phyloP scores from a whole-genome alignment of 2,888 invertebrate genomes.

The Glyphotaelius pellucidus region DNA sequence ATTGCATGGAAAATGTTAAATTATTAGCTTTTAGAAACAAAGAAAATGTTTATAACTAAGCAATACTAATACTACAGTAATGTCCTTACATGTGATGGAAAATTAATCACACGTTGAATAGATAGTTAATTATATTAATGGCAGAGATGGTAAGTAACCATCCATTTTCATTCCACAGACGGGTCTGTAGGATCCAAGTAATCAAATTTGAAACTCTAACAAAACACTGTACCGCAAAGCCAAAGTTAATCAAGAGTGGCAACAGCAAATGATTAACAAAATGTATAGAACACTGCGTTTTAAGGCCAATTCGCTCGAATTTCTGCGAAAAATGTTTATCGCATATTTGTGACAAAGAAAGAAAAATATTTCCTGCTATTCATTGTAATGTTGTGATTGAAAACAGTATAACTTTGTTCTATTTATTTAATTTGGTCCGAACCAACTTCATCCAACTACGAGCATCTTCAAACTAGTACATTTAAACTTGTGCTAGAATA shows the following conservation, averaged over 20 bases:
- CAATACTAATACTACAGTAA: not conserved
- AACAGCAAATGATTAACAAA: not conserved
- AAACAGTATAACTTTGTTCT: not conserved
- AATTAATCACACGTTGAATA: not conserved
- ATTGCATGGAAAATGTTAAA: too few species aligned
- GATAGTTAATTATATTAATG: not conserved
- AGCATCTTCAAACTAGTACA: not conserved
- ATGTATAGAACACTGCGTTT: not conserved
- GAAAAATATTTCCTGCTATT: not conserved
- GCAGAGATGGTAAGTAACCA: not conserved
- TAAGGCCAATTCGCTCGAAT: not conserved
- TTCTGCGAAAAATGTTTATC: not conserved
- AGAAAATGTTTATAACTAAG: too few species aligned
- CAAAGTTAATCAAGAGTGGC: too few species aligned
- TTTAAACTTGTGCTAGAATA: not conserved
- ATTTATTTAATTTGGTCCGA: not conserved
- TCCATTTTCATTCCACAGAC: not conserved
- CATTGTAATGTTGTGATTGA: not conserved
- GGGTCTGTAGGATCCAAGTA: not conserved
- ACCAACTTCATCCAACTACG: not conserved
- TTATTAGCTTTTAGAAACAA: too few species aligned
- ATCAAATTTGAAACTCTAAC: not conserved
- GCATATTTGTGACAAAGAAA: not conserved
- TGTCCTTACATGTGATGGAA: not conserved
- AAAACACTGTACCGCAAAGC: not conserved